phyloP scores from a whole-genome alignment of 1,140 invertebrate genomes.

The Bombus haemorrhoidalis region DNA sequence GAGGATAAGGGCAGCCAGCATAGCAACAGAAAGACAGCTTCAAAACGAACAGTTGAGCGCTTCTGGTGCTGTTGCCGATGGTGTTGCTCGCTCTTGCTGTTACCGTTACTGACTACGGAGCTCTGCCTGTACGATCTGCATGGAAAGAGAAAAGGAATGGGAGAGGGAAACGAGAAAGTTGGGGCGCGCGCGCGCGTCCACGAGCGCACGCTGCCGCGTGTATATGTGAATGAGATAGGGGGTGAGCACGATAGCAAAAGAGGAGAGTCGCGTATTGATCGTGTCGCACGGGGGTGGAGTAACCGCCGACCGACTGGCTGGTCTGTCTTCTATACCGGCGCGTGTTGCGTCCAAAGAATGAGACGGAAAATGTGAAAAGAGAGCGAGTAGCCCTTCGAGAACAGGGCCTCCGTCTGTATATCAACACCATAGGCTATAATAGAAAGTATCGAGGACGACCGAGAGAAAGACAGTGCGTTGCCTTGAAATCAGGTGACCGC shows the following conservation, averaged over 20 bases:
- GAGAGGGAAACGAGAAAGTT: constrained; percentile 50
- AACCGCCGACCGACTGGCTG: constrained; percentile 78
- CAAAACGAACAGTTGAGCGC: constrained; percentile 74
- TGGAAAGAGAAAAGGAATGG: constrained; percentile 40
- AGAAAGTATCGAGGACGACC: constrained; percentile 46
- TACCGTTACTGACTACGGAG: constrained; percentile 65
- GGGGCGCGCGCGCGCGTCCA: constrained; percentile 33
- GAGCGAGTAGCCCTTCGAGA: constrained; percentile 35
- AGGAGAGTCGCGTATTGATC: constrained; percentile 79
- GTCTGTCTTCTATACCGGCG: constrained; percentile 73
- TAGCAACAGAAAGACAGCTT: constrained; percentile 81
- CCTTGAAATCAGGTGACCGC: constrained; percentile 49
- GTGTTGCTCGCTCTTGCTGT: constrained; percentile 61
- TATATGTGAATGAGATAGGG: constrained; percentile 45
- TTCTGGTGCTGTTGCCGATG: constrained; percentile 61
- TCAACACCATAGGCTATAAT: constrained; percentile 53
- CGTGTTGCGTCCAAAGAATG: constrained; percentile 55
- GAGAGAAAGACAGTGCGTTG: constrained; percentile 36
- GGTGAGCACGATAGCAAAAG: constrained; percentile 56
- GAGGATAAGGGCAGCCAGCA: constrained; percentile 73
- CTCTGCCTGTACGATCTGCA: constrained; percentile 52
- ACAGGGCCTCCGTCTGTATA: constrained; percentile 48
- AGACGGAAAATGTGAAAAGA: constrained; percentile 43
- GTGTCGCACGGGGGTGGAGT: constrained; percentile 80
- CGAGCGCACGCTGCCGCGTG: not conserved